These are phyloP conservation scores for Narcine bancroftii DNA, from an alignment of 2,113 vertebrate genomes.

Conservation along the genomic window DNA sequence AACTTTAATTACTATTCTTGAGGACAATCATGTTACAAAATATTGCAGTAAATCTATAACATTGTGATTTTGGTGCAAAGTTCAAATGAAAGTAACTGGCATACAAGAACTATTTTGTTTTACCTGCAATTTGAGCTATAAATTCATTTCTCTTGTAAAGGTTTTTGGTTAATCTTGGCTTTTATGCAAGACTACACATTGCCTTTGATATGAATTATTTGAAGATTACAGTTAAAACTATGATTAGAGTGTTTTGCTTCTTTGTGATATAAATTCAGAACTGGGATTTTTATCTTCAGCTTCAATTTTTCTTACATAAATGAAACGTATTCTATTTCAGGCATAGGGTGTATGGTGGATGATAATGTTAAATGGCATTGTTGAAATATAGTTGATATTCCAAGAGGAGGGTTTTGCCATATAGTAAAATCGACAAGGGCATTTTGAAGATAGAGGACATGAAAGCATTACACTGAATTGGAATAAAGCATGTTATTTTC, in stretches of 20 bases:
- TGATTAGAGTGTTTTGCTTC: constrained; percentile 35
- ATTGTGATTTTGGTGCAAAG: background rate
- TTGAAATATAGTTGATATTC: constrained; percentile 34
- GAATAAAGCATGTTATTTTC: background rate
- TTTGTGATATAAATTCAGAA: constrained; percentile 34
- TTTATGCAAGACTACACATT: constrained; percentile 30
- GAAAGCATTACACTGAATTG: constrained; percentile 34
- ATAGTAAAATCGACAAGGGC: constrained; percentile 33
- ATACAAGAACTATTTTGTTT: constrained; percentile 17
- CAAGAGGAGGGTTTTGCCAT: constrained; percentile 26
- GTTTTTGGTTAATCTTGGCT: constrained; percentile 27
- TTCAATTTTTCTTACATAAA: constrained; percentile 37
- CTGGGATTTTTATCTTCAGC: constrained; percentile 33
- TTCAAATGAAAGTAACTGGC: background rate
- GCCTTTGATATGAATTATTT: constrained; percentile 32
- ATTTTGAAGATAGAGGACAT: constrained; percentile 34
- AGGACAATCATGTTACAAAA: background rate
- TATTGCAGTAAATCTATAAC: background rate
- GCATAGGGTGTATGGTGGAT: constrained; percentile 23
- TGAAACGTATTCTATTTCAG: constrained; percentile 38
- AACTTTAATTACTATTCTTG: no score
- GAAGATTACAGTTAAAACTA: constrained; percentile 35
- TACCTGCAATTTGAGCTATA: constrained; percentile 25
- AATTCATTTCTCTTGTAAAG: constrained; percentile 20
- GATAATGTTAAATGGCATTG: constrained; percentile 36